These are phyloP conservation scores for Brachionus angularis DNA, from an alignment of 1,140 invertebrate species.

Conservation along the genomic window DNA sequence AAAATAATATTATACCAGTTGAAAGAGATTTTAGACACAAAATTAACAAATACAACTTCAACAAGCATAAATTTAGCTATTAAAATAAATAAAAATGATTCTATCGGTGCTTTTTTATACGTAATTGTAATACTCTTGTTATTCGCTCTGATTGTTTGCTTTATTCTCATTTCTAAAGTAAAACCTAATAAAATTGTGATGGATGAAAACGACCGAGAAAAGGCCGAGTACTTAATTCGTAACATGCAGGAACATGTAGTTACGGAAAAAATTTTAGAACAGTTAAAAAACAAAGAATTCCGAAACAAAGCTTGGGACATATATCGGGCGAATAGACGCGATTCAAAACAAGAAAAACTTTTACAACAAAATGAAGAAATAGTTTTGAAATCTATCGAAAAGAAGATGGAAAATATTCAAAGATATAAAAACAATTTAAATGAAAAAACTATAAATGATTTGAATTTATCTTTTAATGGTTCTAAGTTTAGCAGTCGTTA, in stretches of 20 bases:
- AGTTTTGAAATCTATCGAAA: slow-evolving; percentile 1
- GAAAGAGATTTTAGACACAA: too few species aligned
- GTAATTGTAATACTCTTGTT: slow-evolving; percentile 10
- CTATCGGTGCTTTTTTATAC: background rate
- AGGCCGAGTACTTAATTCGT: slow-evolving; percentile 23
- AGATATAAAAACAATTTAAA: slow-evolving; percentile 6
- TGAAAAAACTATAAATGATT: slow-evolving; percentile 1
- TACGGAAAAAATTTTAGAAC: slow-evolving; percentile 18
- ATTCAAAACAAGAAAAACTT: slow-evolving; percentile 1
- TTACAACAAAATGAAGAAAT: background rate
- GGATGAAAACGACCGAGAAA: background rate
- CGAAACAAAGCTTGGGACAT: slow-evolving; percentile 21
- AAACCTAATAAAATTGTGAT: background rate
- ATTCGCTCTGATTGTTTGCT: background rate
- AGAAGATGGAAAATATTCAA: slow-evolving; percentile 23
- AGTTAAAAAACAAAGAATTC: slow-evolving; percentile 9
- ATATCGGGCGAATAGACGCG: slow-evolving; percentile 3
- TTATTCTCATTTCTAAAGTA: slow-evolving; percentile 7
- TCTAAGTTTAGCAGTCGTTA: background rate
- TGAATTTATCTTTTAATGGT: slow-evolving; percentile 5
- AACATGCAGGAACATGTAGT: slow-evolving; percentile 33
- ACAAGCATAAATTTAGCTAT: too few species aligned
- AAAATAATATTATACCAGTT: too few species aligned
- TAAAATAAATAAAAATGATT: slow-evolving; percentile 6
- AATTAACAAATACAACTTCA: background rate